Evolutionary conservation across 2,113 vertebrate genomes (phyloP).

Genomic region (Eulemur macaco): DNA sequence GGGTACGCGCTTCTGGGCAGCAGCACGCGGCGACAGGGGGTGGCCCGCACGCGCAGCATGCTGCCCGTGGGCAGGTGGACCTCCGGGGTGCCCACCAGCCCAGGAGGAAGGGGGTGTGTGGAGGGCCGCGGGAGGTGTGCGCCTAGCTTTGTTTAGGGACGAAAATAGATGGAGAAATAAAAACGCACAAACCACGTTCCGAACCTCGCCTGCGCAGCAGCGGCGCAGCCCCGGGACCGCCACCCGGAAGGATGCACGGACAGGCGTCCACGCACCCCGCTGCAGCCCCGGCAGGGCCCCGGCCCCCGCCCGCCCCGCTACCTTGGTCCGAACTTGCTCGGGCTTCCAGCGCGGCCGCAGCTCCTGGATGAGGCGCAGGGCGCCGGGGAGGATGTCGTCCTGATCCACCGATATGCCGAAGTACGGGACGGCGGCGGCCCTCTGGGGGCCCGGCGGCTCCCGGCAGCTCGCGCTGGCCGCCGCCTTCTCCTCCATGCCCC

Average conservation of each 20-base stretch:
- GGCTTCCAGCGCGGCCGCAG: conserved; percentile 92
- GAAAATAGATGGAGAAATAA: neutral
- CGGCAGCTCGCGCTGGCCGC: conserved; percentile 86
- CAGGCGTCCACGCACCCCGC: neutral
- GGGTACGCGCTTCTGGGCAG: neutral
- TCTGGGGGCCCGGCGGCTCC: conserved; percentile 86
- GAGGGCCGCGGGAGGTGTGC: neutral
- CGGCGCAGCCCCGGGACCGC: neutral
- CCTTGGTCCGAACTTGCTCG: conserved; percentile 91
- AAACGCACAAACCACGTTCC: neutral
- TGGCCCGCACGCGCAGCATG: neutral
- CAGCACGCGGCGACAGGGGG: conserved; percentile 4
- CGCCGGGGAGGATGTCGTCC: conserved; percentile 90
- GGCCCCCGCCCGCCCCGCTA: conserved; percentile 72
- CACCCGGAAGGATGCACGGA: conserved; percentile 14
- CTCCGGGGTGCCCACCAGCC: neutral
- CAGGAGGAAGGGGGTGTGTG: neutral
- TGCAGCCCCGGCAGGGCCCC: conserved; percentile 2
- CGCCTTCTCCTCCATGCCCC: conserved; percentile 75
- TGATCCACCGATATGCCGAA: conserved; percentile 93
- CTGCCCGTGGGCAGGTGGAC: conserved; percentile 55
- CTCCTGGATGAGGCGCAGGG: conserved; percentile 91
- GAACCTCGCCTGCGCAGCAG: neutral
- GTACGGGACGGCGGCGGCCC: conserved; percentile 86
- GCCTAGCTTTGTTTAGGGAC: neutral